These are phyloP conservation scores for Neodiprion virginianus DNA, from an alignment of 1,140 invertebrate genomes.

Conservation along the genomic window DNA sequence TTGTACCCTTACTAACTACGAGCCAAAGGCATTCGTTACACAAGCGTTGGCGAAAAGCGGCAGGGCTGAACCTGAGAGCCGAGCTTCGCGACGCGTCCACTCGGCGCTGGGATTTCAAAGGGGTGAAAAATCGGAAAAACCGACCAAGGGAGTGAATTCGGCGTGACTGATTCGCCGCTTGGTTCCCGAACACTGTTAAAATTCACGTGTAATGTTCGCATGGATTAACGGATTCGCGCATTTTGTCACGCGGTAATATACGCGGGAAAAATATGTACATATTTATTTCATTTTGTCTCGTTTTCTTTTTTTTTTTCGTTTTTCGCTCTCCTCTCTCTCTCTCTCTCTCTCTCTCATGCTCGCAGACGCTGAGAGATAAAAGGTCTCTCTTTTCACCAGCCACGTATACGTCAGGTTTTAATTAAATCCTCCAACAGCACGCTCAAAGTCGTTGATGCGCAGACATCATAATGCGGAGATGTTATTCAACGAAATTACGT, in stretches of 20 bases:
- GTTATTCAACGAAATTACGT: not conserved
- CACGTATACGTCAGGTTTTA: not conserved
- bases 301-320: not conserved
- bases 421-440: not conserved
- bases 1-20: conserved; percentile 50
- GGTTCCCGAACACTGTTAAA: not conserved
- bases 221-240: not conserved
- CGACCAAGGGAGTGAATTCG: no score
- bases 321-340: not conserved
- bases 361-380: not conserved
- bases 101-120: not conserved
- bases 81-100: not conserved
- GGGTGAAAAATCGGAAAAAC: not conserved
- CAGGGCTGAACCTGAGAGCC: conserved; percentile 13
- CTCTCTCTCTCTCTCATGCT: not conserved
- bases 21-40: conserved; percentile 54
- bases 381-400: not conserved
- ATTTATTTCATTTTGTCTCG: no score
- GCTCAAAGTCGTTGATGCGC: not conserved
- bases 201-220: no score
- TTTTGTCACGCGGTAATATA: not conserved
- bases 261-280: not conserved
- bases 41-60: conserved; percentile 14
- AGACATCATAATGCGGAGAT: not conserved
- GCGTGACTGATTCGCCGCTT: not conserved